Conservation (phyloP, 2,888 invertebrate genomes). For the Dryobotodes eremita region DNA sequence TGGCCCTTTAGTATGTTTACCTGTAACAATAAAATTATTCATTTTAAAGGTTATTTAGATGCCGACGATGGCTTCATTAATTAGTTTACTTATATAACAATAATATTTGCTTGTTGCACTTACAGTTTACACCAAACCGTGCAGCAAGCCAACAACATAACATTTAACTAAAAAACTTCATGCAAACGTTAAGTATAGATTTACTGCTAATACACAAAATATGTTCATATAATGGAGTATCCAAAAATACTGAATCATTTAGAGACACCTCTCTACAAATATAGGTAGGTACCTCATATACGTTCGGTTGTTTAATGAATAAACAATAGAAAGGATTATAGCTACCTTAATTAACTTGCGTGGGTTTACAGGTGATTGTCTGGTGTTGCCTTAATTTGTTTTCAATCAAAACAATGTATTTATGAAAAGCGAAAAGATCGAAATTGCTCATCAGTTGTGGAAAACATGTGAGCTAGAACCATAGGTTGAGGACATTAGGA, state of each 20-base stretch:
- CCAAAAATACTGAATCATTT: neutral
- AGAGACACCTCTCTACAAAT: neutral
- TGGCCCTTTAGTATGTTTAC: neutral
- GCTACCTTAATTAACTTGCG: conserved; percentile 22
- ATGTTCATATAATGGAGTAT: neutral
- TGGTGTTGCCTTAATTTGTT: conserved; percentile 26
- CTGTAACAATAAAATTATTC: conserved; percentile 11
- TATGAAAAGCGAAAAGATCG: neutral
- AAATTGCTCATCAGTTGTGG: neutral
- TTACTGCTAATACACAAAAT: neutral
- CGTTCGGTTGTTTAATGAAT: conserved; percentile 52
- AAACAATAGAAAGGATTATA: conserved; percentile 32
- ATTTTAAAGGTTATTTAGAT: neutral
- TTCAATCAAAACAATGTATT: conserved; percentile 21
- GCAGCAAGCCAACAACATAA: neutral
- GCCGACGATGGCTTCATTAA: neutral
- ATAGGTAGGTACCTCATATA: neutral
- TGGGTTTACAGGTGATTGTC: conserved; percentile 16
- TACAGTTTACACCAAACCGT: neutral
- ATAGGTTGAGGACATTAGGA: neutral
- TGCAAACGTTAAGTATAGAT: neutral
- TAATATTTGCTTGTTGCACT: neutral
- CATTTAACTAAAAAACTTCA: neutral
- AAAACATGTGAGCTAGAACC: neutral
- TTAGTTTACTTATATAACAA: too few relatives aligned